Evolutionary conservation across 2,113 vertebrate species (phyloP), one percentile per base, ranked within the genome.

Genomic region (Irena cyanogastra): DNA sequence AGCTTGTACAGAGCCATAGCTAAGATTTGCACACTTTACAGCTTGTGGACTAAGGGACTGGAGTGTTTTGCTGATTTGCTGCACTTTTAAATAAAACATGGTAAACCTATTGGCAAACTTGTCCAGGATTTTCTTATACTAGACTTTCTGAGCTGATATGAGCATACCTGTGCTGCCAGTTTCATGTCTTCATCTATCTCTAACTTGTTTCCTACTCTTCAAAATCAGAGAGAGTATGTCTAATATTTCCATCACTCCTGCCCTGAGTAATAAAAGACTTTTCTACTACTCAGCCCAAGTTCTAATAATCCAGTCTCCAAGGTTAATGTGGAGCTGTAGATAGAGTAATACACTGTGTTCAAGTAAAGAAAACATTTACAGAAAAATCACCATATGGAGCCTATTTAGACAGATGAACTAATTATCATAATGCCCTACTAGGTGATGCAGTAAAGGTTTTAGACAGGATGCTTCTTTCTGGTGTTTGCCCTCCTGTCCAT

Each of bases 331-430:
- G 63, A 93, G 57, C 27, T 95, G 35, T 86, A 91, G 96, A 95
- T 72, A 93, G 35, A 94, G 93, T 91, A 94, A 94, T 85, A 84
- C 68, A 94, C 35, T 94, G 63, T 96, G 71, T 95, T 84, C 65
- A 95, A 94, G 94, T 95, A 95, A 96, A 94, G 88, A 90, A 97
- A 97, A 97, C 68, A 93, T 96, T 97, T 94, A 79, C 57, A 93
- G 83, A 96, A 94, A 96, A 97, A 93, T 91, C 49, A 89, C 91
- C 90, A 94, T 97, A 96, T 96, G 87, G 90, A 87, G 75, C 69
- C 31, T 94, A 94, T 96, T 95, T 94, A 95, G 60, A 95, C 92
- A 97, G 83, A 96, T 92, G 88, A 97, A 89, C 95, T 96, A 78
- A 96, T 96, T 97, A 95, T 76, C 84, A 96, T 95, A 95, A 85